Evolutionary conservation across 2,888 invertebrate genomes (phyloP).

Genomic region (Endomychus coccineus): DNA sequence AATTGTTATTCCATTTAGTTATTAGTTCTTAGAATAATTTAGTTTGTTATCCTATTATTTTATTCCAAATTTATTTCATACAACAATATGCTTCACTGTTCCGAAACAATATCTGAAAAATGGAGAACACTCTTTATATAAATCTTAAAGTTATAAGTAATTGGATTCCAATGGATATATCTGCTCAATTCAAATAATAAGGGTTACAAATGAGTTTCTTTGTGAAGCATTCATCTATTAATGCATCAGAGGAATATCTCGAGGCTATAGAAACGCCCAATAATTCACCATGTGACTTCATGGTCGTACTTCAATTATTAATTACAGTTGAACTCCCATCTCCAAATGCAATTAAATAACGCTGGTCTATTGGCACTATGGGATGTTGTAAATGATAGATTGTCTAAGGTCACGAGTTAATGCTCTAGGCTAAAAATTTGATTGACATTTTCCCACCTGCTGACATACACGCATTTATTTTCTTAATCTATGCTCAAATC

Average conservation of each 20-base stretch:
- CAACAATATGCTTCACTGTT: too few relatives aligned
- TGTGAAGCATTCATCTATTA: neutral
- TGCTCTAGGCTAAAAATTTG: neutral
- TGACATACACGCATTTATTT: neutral
- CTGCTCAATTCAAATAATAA: neutral
- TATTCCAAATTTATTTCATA: too few relatives aligned
- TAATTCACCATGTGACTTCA: neutral
- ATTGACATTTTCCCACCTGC: constrained; percentile 1
- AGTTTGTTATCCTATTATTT: too few relatives aligned
- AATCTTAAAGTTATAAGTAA: too few relatives aligned
- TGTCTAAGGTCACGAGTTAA: constrained; percentile 1
- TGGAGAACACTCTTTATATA: too few relatives aligned
- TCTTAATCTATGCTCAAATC: neutral
- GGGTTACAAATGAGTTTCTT: neutral
- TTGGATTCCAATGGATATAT: too few relatives aligned
- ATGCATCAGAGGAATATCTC: neutral
- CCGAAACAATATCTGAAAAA: too few relatives aligned
- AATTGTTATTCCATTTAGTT: too few relatives aligned
- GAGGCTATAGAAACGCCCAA: neutral
- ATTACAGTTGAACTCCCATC: neutral
- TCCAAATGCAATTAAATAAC: constrained; percentile 1
- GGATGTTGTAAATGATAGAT: neutral
- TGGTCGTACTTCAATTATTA: neutral
- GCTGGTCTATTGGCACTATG: neutral
- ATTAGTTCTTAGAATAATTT: too few relatives aligned